A percentile compares a stretch with the other conserved stretches of the same genome.
Evolutionary conservation across 1,140 invertebrate species (phyloP).

Genomic region (Metopolophium dirhodum): DNA sequence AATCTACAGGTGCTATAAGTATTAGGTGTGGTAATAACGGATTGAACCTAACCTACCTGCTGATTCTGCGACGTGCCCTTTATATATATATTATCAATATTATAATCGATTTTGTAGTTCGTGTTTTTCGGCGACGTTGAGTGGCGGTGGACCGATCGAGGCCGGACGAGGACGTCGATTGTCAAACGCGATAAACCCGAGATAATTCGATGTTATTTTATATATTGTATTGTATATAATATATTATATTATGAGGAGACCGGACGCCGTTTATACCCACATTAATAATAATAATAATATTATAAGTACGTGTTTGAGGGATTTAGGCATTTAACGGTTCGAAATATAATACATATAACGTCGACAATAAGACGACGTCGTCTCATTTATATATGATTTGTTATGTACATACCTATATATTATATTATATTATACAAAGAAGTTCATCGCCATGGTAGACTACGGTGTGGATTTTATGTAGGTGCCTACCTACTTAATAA

Average conservation of each 20-base stretch:
- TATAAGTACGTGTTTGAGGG: conserved; percentile 1
- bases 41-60: neutral
- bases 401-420: neutral
- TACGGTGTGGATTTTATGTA: neutral
- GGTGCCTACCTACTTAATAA: neutral
- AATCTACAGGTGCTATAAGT: neutral
- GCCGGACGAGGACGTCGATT: neutral
- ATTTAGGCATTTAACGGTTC: neutral
- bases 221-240: neutral
- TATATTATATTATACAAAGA: neutral
- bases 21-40: neutral
- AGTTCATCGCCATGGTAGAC: neutral
- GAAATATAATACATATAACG: neutral
- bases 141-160: neutral
- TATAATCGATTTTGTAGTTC: neutral
- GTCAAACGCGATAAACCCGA: neutral
- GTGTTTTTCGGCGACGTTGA: neutral
- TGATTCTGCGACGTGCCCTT: neutral
- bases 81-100: neutral
- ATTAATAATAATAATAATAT: neutral
- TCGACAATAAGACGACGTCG: neutral
- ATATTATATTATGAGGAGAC: neutral
- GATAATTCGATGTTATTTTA: neutral
- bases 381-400: neutral
- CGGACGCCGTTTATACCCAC: neutral